Conservation (phyloP, 2,888 invertebrate genomes). For the Thymelicus acteon region DNA sequence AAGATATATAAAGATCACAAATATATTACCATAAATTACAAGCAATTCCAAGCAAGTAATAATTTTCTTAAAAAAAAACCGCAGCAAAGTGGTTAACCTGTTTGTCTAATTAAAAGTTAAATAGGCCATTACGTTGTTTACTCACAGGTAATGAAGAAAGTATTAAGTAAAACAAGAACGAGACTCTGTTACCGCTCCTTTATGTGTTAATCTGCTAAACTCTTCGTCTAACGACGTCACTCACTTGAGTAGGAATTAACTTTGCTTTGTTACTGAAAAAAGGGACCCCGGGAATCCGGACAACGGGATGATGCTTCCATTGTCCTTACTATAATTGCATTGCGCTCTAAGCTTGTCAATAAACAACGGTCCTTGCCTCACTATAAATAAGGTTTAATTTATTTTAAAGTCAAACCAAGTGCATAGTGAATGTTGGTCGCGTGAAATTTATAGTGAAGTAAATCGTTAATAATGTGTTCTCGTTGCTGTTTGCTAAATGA, state of each 20-base stretch:
- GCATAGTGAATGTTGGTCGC: slow-evolving; percentile 1
- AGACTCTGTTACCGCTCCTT: slow-evolving; percentile 13
- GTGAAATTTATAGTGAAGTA: slow-evolving; percentile 29
- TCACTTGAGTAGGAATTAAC: slow-evolving; percentile 30
- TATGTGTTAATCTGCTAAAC: slow-evolving; percentile 29
- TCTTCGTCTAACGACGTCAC: slow-evolving; percentile 31
- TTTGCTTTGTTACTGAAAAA: slow-evolving; percentile 34
- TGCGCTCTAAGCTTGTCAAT: slow-evolving; percentile 13
- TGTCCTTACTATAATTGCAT: slow-evolving; percentile 35
- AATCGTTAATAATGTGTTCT: slow-evolving; percentile 28
- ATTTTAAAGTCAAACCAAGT: not conserved
- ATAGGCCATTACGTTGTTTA: not conserved
- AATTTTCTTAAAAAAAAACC: no score
- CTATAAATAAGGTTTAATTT: slow-evolving; percentile 17
- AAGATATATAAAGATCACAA: no score
- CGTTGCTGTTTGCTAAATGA: slow-evolving; percentile 21
- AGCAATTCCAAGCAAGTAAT: no score
- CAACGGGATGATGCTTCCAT: slow-evolving; percentile 28
- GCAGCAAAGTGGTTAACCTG: no score
- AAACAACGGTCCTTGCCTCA: slow-evolving; percentile 12
- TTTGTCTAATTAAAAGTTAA: no score
- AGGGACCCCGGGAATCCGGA: slow-evolving; percentile 18
- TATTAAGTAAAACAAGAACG: slow-evolving; percentile 9
- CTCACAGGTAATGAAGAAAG: not conserved
- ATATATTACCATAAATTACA: no score